Conservation (phyloP, 1,140 invertebrate species). For the Triops longicaudatus region DNA sequence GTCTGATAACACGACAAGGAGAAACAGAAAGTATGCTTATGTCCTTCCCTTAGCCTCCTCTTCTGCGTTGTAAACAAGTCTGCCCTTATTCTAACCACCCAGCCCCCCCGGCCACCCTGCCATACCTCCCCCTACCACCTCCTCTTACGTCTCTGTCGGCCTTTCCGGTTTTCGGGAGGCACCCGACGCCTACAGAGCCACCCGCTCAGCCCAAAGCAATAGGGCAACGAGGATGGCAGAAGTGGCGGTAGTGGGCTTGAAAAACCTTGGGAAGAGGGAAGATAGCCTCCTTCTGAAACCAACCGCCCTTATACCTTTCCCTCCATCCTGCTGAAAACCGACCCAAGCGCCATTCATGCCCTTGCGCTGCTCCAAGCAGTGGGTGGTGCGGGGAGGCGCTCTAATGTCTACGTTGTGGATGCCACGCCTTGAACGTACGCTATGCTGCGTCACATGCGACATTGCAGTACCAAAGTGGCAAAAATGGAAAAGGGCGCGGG, state of each 20-base stretch:
- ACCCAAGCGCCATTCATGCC: conserved; percentile 4
- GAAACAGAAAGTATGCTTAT: conserved; percentile 3
- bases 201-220: not conserved
- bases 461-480: not conserved
- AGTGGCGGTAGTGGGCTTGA: not conserved
- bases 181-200: conserved; percentile 2
- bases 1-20: conserved; percentile 9
- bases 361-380: not conserved
- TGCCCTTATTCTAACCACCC: not conserved
- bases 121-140: not conserved
- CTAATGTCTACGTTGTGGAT: not conserved
- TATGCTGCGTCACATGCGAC: not conserved
- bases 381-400: not conserved
- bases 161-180: not conserved
- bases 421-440: not conserved
- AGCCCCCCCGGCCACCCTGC: too few relatives aligned
- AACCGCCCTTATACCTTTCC: not conserved
- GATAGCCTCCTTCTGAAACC: not conserved
- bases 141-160: not conserved
- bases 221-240: not conserved
- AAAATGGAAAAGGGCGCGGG: not conserved
- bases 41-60: not conserved
- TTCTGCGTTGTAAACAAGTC: conserved; percentile 15
- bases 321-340: not conserved
- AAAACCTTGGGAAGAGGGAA: not conserved